Evolutionary conservation across 2,888 invertebrate genomes (phyloP), one percentile per base, ranked within the genome.

Genomic region (Strigamia transsilvanica): DNA sequence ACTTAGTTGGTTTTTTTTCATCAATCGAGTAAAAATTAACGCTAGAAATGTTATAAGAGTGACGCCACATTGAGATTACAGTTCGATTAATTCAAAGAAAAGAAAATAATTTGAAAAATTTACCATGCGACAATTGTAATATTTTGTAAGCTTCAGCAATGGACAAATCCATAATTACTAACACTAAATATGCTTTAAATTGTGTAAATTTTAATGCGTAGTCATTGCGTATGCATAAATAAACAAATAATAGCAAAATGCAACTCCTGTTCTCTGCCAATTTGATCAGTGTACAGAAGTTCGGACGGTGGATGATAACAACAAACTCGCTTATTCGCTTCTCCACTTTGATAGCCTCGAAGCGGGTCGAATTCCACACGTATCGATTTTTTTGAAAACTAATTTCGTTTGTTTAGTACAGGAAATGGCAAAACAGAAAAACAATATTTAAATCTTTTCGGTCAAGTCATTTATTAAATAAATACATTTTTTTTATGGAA

Each of bases 191-290:
- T 61, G 61, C 23, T 61, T n/a, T 23, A 61, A 61, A 61, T 61
- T 61, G 61, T 61, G 23, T 61, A 61, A 61, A 61, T 61, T 61
- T 61, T 61, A 61, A 18, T 61, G 61, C 61, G 61, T 18, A 61
- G 21, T 61, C 18, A 61, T 61, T 61, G 61, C 61, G 18, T 23
- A 23, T 61, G 61, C 61, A 18, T 21, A 23, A 61, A 61, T 61
- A 61, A 23, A 61, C 6, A 61, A 61, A 61, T 61, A 61, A 61
- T 61, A 61, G 61, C 61, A 61, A 61, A 61, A 61, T 61, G 21
- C 61, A 61, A 61, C 61, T 61, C 61, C 61, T 61, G 61, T 61
- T 61, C 61, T 61, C 61, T 61, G 61, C 61, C 61, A 61, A 61
- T 61, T 61, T 61, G 61, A 61, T 61, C 61, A 61, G 61, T 61